Evolutionary conservation across 2,888 invertebrate species (phyloP).

Genomic region (Lissocephala sabroskyi): DNA sequence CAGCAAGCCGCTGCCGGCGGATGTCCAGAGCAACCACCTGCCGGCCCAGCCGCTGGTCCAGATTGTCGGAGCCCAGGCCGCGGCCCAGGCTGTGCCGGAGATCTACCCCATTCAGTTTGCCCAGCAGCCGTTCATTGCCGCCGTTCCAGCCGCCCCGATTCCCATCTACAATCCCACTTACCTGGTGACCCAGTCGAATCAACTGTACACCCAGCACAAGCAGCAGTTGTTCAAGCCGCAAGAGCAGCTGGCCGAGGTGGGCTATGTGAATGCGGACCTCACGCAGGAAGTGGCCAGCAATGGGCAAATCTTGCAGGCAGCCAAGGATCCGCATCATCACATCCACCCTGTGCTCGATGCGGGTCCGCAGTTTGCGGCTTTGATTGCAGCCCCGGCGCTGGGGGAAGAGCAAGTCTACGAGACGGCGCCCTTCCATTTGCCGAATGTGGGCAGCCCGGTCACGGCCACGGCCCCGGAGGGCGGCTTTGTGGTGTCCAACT

Average conservation of each 20-base stretch:
- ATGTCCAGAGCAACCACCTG: conserved; percentile 67
- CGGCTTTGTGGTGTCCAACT: conserved; percentile 70
- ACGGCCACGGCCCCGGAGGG: conserved; percentile 47
- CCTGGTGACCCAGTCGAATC: conserved; percentile 71
- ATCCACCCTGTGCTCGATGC: conserved; percentile 63
- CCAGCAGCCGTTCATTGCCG: conserved; percentile 69
- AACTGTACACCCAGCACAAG: conserved; percentile 70
- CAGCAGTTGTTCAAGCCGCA: conserved; percentile 75
- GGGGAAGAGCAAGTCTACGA: conserved; percentile 50
- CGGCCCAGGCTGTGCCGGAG: conserved; percentile 73
- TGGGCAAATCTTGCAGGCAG: conserved; percentile 70
- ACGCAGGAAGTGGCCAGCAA: conserved; percentile 70
- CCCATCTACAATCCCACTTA: conserved; percentile 71
- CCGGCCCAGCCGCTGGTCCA: conserved; percentile 66
- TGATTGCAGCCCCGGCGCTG: conserved; percentile 65
- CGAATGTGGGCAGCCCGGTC: conserved; percentile 50
- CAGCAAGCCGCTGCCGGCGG: conserved; percentile 68
- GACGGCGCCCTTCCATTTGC: conserved; percentile 57
- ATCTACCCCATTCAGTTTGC: conserved; percentile 73
- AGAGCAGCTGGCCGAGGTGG: conserved; percentile 69
- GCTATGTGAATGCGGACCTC: conserved; percentile 66
- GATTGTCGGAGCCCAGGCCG: conserved; percentile 71
- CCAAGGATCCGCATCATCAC: conserved; percentile 62
- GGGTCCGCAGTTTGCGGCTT: conserved; percentile 67
- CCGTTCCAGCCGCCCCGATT: conserved; percentile 58